Evolutionary conservation across 2,888 invertebrate genomes (phyloP).

Genomic region (Rambutsinella grinnellia): DNA sequence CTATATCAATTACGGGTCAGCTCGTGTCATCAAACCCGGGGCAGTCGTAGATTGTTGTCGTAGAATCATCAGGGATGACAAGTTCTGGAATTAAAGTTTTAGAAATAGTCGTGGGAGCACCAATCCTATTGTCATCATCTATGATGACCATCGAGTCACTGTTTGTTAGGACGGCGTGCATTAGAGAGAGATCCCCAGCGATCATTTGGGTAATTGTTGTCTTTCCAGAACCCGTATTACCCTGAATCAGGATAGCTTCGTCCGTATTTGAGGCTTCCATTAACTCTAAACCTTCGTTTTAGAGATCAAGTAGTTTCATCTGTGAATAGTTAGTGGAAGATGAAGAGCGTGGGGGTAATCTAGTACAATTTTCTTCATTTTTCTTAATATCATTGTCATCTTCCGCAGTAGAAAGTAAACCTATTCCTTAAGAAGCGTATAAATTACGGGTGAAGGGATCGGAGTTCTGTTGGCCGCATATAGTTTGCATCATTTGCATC

Average conservation of each 20-base stretch:
- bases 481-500: too few species aligned
- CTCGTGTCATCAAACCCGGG: conserved; percentile 35
- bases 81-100: conserved; percentile 14
- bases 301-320: not conserved
- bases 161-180: not conserved
- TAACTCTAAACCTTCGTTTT: not conserved
- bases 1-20: not conserved
- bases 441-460: too few species aligned
- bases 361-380: not conserved
- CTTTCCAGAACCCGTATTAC: conserved; percentile 8
- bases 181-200: not conserved
- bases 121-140: conserved; percentile 13
- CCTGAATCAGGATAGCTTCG: not conserved
- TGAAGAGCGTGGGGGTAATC: not conserved
- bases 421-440: too few species aligned
- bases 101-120: not conserved
- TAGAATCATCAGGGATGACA: not conserved
- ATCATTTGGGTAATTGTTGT: not conserved
- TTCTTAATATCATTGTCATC: too few species aligned
- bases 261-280: too few species aligned
- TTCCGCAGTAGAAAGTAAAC: too few species aligned
- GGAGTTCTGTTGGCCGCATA: too few species aligned
- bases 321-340: not conserved
- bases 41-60: conserved; percentile 14
- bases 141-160: not conserved